Evolutionary conservation across 1,140 invertebrate genomes (phyloP), one percentile per base, ranked within the genome.

Genomic region (Neodiprion lecontei): DNA sequence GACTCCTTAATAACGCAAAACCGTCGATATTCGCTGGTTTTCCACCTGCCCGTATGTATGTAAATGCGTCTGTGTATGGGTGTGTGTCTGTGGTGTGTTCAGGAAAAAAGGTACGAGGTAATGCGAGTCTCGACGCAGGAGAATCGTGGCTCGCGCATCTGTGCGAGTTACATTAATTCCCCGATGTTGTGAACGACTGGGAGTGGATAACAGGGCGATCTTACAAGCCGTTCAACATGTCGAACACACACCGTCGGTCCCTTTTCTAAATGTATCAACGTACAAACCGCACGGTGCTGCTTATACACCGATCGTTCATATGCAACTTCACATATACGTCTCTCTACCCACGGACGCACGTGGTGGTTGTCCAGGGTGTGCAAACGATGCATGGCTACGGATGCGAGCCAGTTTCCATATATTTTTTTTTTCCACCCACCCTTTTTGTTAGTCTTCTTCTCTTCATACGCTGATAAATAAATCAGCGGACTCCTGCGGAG

Each of bases 161-260:
- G 11, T 7, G 5, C n/a, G 53, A 61, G 53, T 61, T 61, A 61
- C n/a, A 61, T 14, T 61, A 61, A 61, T 61, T 17, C 53, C n/a
- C 69, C 67, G 74, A 77, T 67, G 49, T 47, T 72, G 75, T 67
- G 76, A 76, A 72, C 50, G 70, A 76, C 28, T 65, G 74, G 73
- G 70, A 76, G 48, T 65, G 74, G 73, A 77, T 75, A 79, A 81
- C 79, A 80, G 76, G 74, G 72, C 76, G 77, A 77, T 78, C 78
- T 82, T 78, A 81, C 77, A 83, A 80, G 76, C 79, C 80, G 80
- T 83, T 84, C 81, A 79, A 82, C 80, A 80, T 78, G 78, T 78
- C 75, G 72, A 81, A 79, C 78, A 77, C 28, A 40, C 76, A 77
- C 66, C 61, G 75, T 69, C 71, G 71, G 74, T 67, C 61, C 21